These are phyloP conservation scores for Laupala kohalensis DNA, from an alignment of 1,140 invertebrate genomes.

Conservation along the genomic window DNA sequence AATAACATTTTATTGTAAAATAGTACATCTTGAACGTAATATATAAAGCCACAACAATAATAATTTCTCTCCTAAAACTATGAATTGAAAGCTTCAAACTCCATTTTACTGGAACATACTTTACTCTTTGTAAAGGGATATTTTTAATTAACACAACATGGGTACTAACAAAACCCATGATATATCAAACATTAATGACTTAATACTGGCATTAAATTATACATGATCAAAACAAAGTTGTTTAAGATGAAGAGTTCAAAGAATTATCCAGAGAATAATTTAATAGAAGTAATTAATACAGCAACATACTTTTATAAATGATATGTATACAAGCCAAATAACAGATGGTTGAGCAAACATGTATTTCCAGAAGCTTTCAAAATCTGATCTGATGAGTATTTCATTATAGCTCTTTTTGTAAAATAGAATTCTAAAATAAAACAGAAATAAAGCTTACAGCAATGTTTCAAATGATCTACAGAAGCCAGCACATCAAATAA, in stretches of 20 bases:
- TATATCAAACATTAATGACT: not conserved
- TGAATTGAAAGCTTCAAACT: not conserved
- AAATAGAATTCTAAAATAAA: not conserved
- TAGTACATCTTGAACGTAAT: constrained; percentile 6
- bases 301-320: too few relatives aligned
- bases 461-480: not conserved
- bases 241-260: not conserved
- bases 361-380: not conserved
- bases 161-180: too few relatives aligned
- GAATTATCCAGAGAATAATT: not conserved
- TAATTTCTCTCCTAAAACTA: not conserved
- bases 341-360: not conserved
- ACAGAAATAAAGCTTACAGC: not conserved
- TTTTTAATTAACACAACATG: not conserved
- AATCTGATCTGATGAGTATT: not conserved
- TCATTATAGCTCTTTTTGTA: not conserved
- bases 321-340: not conserved
- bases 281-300: not conserved
- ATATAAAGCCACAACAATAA: constrained; percentile 8
- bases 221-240: not conserved
- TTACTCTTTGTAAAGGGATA: not conserved
- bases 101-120: not conserved
- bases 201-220: not conserved
- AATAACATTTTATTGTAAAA: constrained; percentile 9
- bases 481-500: not conserved